A percentile compares a stretch with the other conserved stretches of the same genome.
These are phyloP conservation scores for Tetragnatha montana DNA, from an alignment of 2,888 invertebrate genomes.

Conservation along the genomic window DNA sequence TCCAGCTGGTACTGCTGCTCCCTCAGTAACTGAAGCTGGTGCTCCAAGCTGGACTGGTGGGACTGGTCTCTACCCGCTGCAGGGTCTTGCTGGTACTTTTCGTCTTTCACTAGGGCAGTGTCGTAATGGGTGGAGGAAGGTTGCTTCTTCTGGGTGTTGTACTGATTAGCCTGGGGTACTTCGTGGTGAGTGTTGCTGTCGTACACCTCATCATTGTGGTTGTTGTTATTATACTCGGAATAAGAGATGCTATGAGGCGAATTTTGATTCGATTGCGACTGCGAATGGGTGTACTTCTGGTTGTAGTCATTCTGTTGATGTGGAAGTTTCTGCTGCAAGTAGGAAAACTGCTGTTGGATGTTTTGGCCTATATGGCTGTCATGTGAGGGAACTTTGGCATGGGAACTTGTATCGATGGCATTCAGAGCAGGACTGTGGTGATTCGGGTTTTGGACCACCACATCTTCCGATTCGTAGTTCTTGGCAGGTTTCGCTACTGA, in stretches of 20 bases:
- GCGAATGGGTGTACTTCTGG: neutral
- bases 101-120: neutral
- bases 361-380: neutral
- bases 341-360: neutral
- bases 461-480: conserved; percentile 23
- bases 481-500: conserved; percentile 12
- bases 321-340: conserved; percentile 2
- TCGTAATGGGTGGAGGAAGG: neutral
- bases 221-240: neutral
- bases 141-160: neutral
- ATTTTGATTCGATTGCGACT: neutral
- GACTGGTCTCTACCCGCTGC: neutral
- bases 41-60: neutral
- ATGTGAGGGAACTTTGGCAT: conserved; percentile 3
- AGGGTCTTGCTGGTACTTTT: neutral
- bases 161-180: neutral
- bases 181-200: neutral
- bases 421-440: neutral
- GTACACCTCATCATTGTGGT: neutral
- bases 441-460: conserved; percentile 7
- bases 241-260: neutral
- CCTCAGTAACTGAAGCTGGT: neutral
- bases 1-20: conserved; percentile 15
- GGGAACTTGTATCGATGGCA: neutral
- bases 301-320: neutral